Conservation (phyloP, 2,888 invertebrate species). For the Melanostoma mellinum region DNA sequence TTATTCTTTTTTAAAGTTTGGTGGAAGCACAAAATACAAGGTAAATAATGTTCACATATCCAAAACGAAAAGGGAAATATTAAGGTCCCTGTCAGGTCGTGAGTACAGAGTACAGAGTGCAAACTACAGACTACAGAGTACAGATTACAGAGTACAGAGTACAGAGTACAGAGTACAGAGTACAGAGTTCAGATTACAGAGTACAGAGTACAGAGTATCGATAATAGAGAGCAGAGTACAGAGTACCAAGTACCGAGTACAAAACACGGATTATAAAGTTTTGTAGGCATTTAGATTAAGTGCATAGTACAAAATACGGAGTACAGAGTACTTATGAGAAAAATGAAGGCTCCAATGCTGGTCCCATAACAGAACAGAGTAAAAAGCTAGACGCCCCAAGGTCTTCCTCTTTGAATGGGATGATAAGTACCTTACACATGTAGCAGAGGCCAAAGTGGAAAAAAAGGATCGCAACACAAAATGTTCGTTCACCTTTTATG, state of each 20-base stretch:
- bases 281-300: too few species aligned
- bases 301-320: not conserved
- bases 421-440: constrained; percentile 55
- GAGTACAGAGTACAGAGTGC: not conserved
- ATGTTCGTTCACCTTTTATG: constrained; percentile 70
- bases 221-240: not conserved
- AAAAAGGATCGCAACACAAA: constrained; percentile 60
- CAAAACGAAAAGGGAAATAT: not conserved
- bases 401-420: constrained; percentile 42
- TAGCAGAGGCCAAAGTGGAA: constrained; percentile 42
- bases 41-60: constrained; percentile 35
- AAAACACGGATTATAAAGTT: not conserved
- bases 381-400: constrained; percentile 13
- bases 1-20: constrained; percentile 4
- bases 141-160: not conserved
- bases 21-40: constrained; percentile 30
- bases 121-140: not conserved
- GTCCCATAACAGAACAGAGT: constrained; percentile 10
- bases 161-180: not conserved
- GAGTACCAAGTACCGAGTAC: not conserved
- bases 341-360: not conserved
- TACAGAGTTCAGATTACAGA: not conserved
- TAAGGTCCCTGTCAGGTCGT: not conserved
- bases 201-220: not conserved
- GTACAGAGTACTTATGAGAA: not conserved